These are phyloP conservation scores for Chironomus tentans DNA, from an alignment of 2,888 invertebrate genomes.

Conservation along the genomic window DNA sequence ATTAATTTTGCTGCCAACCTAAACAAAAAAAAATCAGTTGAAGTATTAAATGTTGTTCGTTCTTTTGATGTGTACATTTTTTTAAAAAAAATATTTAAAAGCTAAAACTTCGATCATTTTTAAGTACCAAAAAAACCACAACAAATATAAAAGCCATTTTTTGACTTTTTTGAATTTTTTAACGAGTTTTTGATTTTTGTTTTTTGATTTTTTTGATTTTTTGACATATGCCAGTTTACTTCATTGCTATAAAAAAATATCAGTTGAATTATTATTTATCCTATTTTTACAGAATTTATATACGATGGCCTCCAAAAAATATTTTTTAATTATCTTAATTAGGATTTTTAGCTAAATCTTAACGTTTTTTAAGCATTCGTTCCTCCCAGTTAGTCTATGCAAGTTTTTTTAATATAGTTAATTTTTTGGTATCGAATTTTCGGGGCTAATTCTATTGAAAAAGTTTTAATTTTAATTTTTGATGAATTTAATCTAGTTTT, in stretches of 20 bases:
- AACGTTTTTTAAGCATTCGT: not conserved
- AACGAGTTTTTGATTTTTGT: conserved; percentile 26
- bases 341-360: not conserved
- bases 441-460: too few relatives aligned
- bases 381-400: too few relatives aligned
- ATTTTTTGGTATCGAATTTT: too few relatives aligned
- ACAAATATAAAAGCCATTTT: not conserved
- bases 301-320: not conserved
- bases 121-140: not conserved
- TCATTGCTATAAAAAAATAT: not conserved
- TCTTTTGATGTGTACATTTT: conserved; percentile 21
- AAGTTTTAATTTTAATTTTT: too few relatives aligned
- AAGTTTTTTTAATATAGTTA: too few relatives aligned
- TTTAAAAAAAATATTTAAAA: not conserved
- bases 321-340: not conserved
- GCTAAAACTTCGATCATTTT: not conserved
- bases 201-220: conserved; percentile 25
- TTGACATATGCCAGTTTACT: conserved; percentile 6
- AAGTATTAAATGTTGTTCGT: conserved; percentile 21
- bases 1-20: not conserved
- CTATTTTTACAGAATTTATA: not conserved
- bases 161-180: conserved; percentile 2
- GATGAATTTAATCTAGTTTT: not conserved
- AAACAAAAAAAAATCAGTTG: not conserved
- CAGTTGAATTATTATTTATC: not conserved